Evolutionary conservation across 2,797 vertebrate genomes (phyloP).

Genomic region (Pipistrellus pygmaeus): DNA sequence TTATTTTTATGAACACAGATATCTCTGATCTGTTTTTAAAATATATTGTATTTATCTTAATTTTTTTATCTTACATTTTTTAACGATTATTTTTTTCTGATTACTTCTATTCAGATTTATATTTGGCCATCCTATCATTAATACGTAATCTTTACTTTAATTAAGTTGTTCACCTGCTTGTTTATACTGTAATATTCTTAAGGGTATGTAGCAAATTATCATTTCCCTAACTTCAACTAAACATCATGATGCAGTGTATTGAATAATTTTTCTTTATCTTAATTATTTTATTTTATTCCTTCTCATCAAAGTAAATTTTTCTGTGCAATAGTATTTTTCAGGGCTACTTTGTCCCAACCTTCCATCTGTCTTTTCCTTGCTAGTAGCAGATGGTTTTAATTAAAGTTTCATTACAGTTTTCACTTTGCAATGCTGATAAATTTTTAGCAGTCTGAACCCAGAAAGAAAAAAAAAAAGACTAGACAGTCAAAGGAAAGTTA

Average conservation of each 20-base stretch:
- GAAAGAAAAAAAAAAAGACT: background rate
- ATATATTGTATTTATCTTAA: background rate
- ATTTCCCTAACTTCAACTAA: background rate
- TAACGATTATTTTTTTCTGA: background rate
- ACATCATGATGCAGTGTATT: background rate
- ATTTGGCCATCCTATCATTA: background rate
- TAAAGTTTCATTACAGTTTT: slow-evolving; percentile 53
- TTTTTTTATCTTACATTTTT: background rate
- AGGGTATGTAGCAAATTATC: background rate
- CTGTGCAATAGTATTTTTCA: background rate
- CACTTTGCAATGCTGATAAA: slow-evolving; percentile 56
- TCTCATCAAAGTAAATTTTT: background rate
- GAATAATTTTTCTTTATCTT: background rate
- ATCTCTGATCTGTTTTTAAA: background rate
- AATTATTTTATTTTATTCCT: background rate
- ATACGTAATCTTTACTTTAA: background rate
- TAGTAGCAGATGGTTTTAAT: slow-evolving; percentile 67
- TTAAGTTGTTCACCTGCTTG: background rate
- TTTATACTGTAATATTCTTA: background rate
- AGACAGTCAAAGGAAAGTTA: background rate
- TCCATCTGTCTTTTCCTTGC: slow-evolving; percentile 44
- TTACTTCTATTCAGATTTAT: background rate
- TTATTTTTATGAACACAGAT: background rate
- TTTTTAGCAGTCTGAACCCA: slow-evolving; percentile 13
- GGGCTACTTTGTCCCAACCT: slow-evolving; percentile 11